Base-by-base conservation (phyloP, 2,113 vertebrate genomes). In the Corapipo altera region DNA sequence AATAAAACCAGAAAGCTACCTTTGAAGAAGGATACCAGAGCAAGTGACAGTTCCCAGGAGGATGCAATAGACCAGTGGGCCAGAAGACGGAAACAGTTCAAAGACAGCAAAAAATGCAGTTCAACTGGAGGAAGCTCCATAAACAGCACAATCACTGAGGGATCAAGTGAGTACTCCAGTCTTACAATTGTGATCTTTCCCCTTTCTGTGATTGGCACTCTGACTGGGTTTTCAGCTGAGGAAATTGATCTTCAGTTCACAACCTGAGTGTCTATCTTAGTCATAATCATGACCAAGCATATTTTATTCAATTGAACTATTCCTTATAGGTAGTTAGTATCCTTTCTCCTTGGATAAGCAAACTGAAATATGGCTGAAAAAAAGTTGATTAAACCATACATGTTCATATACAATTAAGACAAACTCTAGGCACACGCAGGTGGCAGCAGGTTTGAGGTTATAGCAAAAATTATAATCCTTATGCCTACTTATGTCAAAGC, bases 141-240 rank as follows among this genome's bases (percentile, higher is more conserved):
- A 35, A 97, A 98, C 94, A 99, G 98, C 69, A 99, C 98, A 74
- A 96, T 99, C 91, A 99, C 98, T 2, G 98, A 99, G 71, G 98
- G 98, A 87, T 99, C 98, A 85, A 95, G 99, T 99, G 89, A 97
- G 97, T 97, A 94, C 12, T 20, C 46, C 9, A 11, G 30, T 35
- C 9, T 82, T 69, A 35, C 1, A 15, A 30, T 33, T 66, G 8
- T 59, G 26, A 83, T 89, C 22, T 77, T 81, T 89, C 12, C 27
- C 6, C 3, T 73, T 79, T 14, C 0, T 66, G 24, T 58, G 27
- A 54, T 0, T 73, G 12, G 48, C n/a, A 54, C 5, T 67, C 21
- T 66, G 12, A 24, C 6, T 37, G 14, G 6, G 10, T 62, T 74
- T 88, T 91, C 27, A 64, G 18, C 51, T 59, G 26, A 57, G 27